Conservation (phyloP, 2,113 vertebrate species). For the Tenebrosternarchus preto region DNA sequence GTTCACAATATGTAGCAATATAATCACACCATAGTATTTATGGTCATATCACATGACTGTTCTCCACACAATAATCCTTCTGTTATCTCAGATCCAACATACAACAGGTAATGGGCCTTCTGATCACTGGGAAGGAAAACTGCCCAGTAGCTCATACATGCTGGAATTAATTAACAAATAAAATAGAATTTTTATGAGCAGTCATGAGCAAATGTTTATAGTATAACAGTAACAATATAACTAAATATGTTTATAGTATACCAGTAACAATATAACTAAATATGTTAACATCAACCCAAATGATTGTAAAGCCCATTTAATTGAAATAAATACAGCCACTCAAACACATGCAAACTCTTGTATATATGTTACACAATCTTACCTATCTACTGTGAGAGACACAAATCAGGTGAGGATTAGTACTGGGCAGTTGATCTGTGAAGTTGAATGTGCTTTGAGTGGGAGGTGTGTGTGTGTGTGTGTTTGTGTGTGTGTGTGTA, state of each 20-base stretch:
- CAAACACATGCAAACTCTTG: conserved; percentile 10
- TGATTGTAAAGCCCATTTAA: conserved; percentile 34
- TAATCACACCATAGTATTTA: too few species aligned
- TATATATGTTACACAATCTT: conserved; percentile 13
- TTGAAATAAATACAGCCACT: neutral
- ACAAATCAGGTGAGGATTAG: conserved; percentile 52
- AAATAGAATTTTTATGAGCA: neutral
- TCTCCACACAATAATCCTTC: neutral
- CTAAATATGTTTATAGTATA: neutral
- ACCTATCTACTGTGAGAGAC: conserved; percentile 52
- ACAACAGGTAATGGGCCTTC: neutral
- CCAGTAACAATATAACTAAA: neutral
- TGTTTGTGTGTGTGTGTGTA: conserved; percentile 69
- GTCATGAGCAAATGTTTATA: neutral
- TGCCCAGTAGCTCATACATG: neutral
- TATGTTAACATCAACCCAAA: conserved; percentile 1
- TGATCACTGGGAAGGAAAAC: neutral
- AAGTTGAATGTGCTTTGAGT: conserved; percentile 61
- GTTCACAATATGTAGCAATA: too few species aligned
- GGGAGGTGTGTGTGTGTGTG: conserved; percentile 50
- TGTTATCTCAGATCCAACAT: neutral
- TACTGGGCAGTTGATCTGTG: conserved; percentile 54
- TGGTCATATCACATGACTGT: too few species aligned
- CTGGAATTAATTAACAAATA: neutral
- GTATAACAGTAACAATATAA: neutral